Conservation (phyloP, 2,797 vertebrate genomes). For the Darevskia mixta region DNA sequence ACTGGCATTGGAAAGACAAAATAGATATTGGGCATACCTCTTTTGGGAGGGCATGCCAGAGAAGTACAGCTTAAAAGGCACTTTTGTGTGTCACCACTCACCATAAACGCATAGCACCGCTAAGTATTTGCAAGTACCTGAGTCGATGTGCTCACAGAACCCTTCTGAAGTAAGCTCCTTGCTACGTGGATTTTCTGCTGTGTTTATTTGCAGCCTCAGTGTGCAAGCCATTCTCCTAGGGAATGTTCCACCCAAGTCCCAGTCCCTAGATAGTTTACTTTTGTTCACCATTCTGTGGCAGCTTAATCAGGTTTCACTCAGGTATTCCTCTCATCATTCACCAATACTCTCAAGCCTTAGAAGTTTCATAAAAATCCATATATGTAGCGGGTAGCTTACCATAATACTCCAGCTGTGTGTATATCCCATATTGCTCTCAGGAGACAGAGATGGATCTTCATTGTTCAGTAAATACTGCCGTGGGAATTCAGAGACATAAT, state of each 20-base stretch:
- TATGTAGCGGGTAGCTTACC: background rate
- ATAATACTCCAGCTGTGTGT: background rate
- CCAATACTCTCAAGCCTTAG: background rate
- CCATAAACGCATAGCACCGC: background rate
- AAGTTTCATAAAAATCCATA: slow-evolving; percentile 1
- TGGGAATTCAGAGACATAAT: slow-evolving; percentile 2
- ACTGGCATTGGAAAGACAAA: no score
- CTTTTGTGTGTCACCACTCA: no score
- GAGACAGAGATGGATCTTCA: slow-evolving; percentile 1
- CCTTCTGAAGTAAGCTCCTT: background rate
- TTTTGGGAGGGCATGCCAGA: no score
- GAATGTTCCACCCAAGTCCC: background rate
- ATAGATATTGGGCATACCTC: no score
- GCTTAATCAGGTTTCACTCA: background rate
- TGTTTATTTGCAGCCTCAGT: background rate
- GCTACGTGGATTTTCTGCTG: background rate
- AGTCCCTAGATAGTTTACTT: background rate
- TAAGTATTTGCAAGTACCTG: background rate
- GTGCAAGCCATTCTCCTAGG: background rate
- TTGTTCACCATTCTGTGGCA: background rate
- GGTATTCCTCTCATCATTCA: background rate
- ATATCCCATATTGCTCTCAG: background rate
- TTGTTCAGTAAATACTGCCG: background rate
- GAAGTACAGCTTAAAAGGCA: no score
- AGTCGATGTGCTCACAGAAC: background rate